A percentile compares a stretch with the other conserved stretches of the same genome.
Evolutionary conservation across 2,797 vertebrate genomes (phyloP).

Genomic region (Chaunax sp.): DNA sequence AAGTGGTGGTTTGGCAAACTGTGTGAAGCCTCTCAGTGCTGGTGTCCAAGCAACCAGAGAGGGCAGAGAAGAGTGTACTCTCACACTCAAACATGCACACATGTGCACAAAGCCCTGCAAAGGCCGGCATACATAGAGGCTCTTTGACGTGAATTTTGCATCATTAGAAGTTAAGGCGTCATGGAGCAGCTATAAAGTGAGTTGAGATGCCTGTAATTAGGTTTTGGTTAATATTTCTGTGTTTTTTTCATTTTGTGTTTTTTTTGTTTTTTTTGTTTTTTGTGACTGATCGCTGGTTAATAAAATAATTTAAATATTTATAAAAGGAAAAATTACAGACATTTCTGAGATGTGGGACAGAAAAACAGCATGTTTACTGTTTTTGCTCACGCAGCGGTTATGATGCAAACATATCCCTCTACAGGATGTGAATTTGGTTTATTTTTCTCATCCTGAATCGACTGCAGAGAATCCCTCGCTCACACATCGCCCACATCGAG

Average conservation of each 20-base stretch:
- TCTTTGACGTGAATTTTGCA: slow-evolving; percentile 16
- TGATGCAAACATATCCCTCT: slow-evolving; percentile 24
- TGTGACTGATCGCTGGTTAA: too few species aligned
- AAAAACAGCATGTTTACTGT: slow-evolving; percentile 1
- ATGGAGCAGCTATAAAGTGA: too few species aligned
- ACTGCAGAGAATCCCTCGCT: slow-evolving; percentile 15
- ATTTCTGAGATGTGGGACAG: background rate
- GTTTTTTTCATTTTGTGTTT: too few species aligned
- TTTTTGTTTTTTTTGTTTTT: too few species aligned
- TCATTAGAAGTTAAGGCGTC: slow-evolving; percentile 20
- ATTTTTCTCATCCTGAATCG: slow-evolving; percentile 7
- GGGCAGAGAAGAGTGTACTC: slow-evolving; percentile 21
- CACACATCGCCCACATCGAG: slow-evolving; percentile 4
- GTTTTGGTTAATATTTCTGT: too few species aligned
- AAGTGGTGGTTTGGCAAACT: slow-evolving; percentile 34
- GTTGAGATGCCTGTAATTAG: too few species aligned
- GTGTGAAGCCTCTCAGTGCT: slow-evolving; percentile 32
- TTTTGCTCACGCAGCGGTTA: slow-evolving; percentile 10
- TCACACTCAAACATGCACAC: background rate
- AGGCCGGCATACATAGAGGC: background rate
- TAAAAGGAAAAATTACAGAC: too few species aligned
- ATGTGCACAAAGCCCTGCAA: slow-evolving; percentile 2
- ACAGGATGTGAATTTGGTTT: background rate
- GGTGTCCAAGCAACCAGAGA: slow-evolving; percentile 62
- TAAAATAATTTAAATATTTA: too few species aligned